These are phyloP conservation scores for Trichogramma pretiosum DNA, from an alignment of 1,140 invertebrate species.

Conservation along the genomic window DNA sequence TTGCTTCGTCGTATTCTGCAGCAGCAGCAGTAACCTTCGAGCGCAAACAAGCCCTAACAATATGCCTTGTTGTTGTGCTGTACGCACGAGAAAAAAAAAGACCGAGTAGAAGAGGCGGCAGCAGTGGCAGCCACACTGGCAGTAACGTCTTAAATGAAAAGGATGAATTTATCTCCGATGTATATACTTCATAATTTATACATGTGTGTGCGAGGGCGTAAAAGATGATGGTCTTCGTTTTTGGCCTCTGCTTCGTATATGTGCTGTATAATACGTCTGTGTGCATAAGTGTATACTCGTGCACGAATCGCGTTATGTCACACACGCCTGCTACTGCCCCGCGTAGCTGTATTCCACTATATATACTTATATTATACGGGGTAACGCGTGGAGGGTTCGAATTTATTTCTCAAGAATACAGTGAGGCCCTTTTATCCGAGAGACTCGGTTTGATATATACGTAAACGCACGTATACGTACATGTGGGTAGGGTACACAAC, in stretches of 20 bases:
- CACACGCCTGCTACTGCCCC: too few relatives aligned
- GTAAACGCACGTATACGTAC: too few relatives aligned
- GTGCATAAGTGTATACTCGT: background rate
- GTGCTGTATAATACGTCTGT: background rate
- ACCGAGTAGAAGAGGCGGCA: too few relatives aligned
- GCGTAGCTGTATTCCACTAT: too few relatives aligned
- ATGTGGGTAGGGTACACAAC: too few relatives aligned
- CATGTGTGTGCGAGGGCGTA: slow-evolving; percentile 22
- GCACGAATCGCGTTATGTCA: slow-evolving; percentile 7
- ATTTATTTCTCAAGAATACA: slow-evolving; percentile 4
- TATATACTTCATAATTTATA: too few relatives aligned
- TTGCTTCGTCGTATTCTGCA: slow-evolving; percentile 7
- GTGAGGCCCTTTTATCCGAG: too few relatives aligned
- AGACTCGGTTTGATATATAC: too few relatives aligned
- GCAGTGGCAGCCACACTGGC: too few relatives aligned
- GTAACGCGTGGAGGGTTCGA: too few relatives aligned
- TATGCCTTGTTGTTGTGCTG: slow-evolving; percentile 23
- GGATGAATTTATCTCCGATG: slow-evolving; percentile 27
- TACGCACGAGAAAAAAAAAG: slow-evolving; percentile 17
- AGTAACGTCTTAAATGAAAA: too few relatives aligned
- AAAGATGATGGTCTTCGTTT: slow-evolving; percentile 22
- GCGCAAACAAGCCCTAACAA: slow-evolving; percentile 29
- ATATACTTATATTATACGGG: too few relatives aligned
- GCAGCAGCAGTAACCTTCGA: slow-evolving; percentile 17
- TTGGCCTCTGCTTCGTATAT: background rate